Evolutionary conservation across 2,888 invertebrate genomes (phyloP), one percentile per base, ranked within the genome.

Genomic region (Ariolimax columbianus): DNA sequence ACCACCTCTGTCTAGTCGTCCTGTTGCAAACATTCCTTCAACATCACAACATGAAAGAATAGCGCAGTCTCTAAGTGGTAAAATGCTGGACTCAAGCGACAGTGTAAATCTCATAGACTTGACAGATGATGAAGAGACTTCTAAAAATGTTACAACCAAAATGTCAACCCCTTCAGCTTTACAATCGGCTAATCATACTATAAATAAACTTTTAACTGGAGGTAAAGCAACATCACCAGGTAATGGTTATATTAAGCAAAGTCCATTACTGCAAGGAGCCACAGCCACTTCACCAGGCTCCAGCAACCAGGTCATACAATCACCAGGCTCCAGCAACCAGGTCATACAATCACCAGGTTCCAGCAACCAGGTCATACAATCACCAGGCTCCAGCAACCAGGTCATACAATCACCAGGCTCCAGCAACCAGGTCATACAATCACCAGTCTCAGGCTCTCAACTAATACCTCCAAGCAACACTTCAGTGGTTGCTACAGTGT

Each of bases 91-190:
- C 19, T 9, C 75, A 33, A 23, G 1, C 17, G 33, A 51, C 33
- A 73, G 23, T 59, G 79, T 85, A 33, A 91, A 91, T 82, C 87
- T 91, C 0, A 92, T 92, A 75, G 92, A 92, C 79, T 87, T 92
- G 72, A 92, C 92, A 1, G 92, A 92, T 84, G 91, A 92, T 68
- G 91, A 91, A 33, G 82, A 68, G 17, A 80, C 43, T 43, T 59
- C 81, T 63, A 51, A 55, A 23, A 87, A 82, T 33, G 51, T 51
- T 72, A 30, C n/a, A 2, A 51, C 30, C 4, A 40, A 81, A 33
- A n/a, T 38, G 55, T 55, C 81, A 51, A 55, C 17, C 36, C 38
- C 51, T 3, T 36, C 51, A 19, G n/a, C 40, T 3, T 36, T 43
- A 23, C 73, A 66, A 11, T 68, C 33, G 19, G 30, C 23, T 4